Base-by-base conservation (phyloP, 1,140 invertebrate species). In the Cepaea nemoralis region DNA sequence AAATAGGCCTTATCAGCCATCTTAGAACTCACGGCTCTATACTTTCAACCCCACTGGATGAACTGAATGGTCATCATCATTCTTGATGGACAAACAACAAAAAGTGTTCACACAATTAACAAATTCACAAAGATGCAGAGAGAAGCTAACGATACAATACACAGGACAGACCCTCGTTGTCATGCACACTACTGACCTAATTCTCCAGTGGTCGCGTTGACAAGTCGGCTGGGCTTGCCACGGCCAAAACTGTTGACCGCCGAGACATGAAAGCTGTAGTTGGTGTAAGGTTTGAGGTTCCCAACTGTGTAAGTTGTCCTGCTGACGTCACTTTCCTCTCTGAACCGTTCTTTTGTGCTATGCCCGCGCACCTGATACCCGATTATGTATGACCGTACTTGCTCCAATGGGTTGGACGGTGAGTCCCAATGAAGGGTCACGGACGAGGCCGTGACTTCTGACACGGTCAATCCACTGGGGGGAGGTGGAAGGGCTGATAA, bases 201-300 rank as follows among this genome's bases (percentile, higher is more conserved):
- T 94, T 98, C 97, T 89, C 97, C 97, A 69, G 97, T 99, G 78
- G 97, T 98, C 85, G 98, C 95, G 85, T 96, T 94, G 27, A 95
- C 95, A 0, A 97, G 94, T 35, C 94, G 93, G 86, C 96, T 98
- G 0, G 96, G 94, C 45, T 95, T 94, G 76, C 98, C 97, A 84
- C 96, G 93, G 50, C 98, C 98, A 86, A 98, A 95, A 88, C 95
- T 95, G 92, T 98, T 99, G 27, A 97, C 96, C 27, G 97, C 97
- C 83, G 97, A 95, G 80, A 99, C 96, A 90, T 95, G 96, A 93
- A 99, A 97, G 91, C 99, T 97, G 93, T 99, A 99, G 88, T 81
- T 96, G 0, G 97, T 99, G 91, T 97, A 98, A 2, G 97, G 96
- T 77, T 95, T 96, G 24, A 98, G 93, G 84, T 95, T 95, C 69